Evolutionary conservation across 2,888 invertebrate genomes (phyloP), one percentile per base, ranked within the genome.

Genomic region (Ethmia dodecea): DNA sequence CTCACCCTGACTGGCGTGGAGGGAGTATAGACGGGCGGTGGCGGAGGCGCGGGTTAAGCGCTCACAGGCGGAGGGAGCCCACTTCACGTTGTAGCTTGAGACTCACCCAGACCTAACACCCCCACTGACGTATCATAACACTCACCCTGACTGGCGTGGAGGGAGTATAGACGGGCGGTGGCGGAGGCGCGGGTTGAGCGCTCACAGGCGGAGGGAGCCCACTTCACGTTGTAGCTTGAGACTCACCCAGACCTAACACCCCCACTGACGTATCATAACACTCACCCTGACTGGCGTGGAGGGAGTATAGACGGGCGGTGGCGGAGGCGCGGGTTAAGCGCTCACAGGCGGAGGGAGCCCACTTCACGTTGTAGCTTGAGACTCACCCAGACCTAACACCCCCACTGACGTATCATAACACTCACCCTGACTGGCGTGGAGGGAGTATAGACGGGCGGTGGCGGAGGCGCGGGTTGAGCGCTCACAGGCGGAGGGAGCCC

Each of bases 61-160:
- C n/a, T n/a, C n/a, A n/a, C n/a, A n/a, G n/a, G n/a, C n/a, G n/a
- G n/a, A 31, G 87, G 89, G 35, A 94, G 27, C 87, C 88, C 0
- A 95, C 96, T 79, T 98, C 97, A 38, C 89, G 89, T 52, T 92
- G 91, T 42, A 98, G 78, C 32, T 88, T 80, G 1, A n/a, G n/a
- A n/a, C n/a, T n/a, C n/a, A n/a, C n/a, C n/a, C n/a, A n/a, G n/a
- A n/a, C n/a, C n/a, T n/a, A n/a, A n/a, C n/a, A n/a, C n/a, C n/a
- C n/a, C n/a, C n/a, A n/a, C n/a, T n/a, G n/a, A n/a, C n/a, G n/a
- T n/a, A n/a, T n/a, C n/a, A n/a, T n/a, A n/a, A n/a, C n/a, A 53
- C 67, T 45, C 42, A 88, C 88, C 57, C 89, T 55, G 2, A 61
- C 64, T 2, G 89, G 88, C 5, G 89, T 87, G 37, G 86, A 69